phyloP scores from a whole-genome alignment of 2,113 vertebrate genomes.

The Hemicordylus capensis region DNA sequence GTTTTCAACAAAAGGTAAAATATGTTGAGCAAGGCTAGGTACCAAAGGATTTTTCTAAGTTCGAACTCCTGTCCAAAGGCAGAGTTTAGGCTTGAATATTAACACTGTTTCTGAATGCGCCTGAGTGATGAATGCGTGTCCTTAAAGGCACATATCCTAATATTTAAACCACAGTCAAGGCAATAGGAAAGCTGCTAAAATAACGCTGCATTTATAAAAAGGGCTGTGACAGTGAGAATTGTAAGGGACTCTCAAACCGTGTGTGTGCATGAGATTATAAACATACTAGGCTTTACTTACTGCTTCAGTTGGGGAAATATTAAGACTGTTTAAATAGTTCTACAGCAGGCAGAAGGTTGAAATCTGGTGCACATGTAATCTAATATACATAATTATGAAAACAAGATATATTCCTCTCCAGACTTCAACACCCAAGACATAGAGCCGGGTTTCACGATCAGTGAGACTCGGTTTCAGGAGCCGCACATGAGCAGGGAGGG shows the following conservation, averaged over 20 bases:
- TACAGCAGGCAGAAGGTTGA: not conserved
- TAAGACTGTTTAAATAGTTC: not conserved
- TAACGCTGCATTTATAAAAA: not conserved
- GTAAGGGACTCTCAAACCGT: not conserved
- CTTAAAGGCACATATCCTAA: not conserved
- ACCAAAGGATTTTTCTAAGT: conserved; percentile 13
- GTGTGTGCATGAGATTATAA: not conserved
- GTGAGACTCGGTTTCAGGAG: no score
- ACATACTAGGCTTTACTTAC: not conserved
- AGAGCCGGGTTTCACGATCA: no score
- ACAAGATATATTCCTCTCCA: no score
- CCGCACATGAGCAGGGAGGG: no score
- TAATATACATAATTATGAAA: not conserved
- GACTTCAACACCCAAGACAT: no score
- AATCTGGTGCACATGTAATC: not conserved
- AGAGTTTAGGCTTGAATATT: not conserved
- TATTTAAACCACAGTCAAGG: not conserved
- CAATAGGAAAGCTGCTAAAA: not conserved
- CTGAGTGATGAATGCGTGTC: not conserved
- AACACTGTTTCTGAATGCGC: not conserved
- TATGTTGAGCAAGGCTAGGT: conserved; percentile 31
- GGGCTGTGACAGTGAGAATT: not conserved
- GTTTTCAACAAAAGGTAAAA: conserved; percentile 50
- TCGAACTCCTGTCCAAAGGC: not conserved
- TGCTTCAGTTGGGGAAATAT: not conserved